phyloP scores from a whole-genome alignment of 2,113 vertebrate species.

The Brienomyrus longianalis region DNA sequence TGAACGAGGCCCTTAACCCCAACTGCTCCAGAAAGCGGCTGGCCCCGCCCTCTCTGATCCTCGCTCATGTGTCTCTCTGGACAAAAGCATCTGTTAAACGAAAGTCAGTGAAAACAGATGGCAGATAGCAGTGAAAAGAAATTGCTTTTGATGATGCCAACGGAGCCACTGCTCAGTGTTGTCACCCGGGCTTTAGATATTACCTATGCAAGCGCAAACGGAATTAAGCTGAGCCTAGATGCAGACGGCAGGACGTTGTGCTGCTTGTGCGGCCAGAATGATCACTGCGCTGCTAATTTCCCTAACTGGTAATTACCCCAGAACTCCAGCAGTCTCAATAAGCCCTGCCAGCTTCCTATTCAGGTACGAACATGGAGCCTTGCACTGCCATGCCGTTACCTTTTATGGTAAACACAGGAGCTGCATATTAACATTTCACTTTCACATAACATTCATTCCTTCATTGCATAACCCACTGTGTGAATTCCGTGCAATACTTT shows the following conservation, averaged over 20 bases:
- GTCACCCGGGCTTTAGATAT: not conserved
- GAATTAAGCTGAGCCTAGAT: not conserved
- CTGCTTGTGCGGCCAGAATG: not conserved
- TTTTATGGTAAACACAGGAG: not conserved
- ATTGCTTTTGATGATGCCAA: not conserved
- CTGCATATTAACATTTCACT: not conserved
- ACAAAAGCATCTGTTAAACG: not conserved
- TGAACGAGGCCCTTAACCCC: not conserved
- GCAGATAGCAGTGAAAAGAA: not conserved
- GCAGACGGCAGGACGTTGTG: not conserved
- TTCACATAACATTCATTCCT: not conserved
- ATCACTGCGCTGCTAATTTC: not conserved
- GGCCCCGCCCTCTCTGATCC: not conserved
- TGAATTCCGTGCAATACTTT: too few relatives aligned
- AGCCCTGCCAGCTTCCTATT: not conserved
- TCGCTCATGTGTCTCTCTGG: not conserved
- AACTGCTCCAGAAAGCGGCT: not conserved
- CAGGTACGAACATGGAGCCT: not conserved
- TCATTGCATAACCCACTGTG: not conserved
- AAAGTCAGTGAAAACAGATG: not conserved
- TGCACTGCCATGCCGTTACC: not conserved
- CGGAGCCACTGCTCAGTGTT: not conserved
- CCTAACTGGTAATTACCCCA: not conserved
- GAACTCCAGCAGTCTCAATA: not conserved
- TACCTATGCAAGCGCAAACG: not conserved